Evolutionary conservation across 2,888 invertebrate genomes (phyloP).

Genomic region (Rosalia funebris): DNA sequence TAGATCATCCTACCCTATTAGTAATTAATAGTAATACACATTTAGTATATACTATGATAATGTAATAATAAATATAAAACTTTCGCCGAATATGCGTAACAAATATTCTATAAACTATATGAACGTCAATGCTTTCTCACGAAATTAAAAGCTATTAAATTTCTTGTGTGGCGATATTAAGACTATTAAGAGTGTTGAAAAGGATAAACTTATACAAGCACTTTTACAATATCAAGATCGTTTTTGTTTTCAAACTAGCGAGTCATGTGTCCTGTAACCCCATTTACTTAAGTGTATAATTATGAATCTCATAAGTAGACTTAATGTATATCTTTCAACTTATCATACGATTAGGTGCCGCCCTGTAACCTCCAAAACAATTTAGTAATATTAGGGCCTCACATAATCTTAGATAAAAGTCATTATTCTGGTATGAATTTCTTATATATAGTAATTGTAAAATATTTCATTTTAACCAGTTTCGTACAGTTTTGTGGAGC

Average conservation of each 20-base stretch:
- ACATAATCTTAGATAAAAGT: no score
- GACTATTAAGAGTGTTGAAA: neutral
- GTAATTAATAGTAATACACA: neutral
- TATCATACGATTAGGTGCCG: no score
- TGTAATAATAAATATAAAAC: neutral
- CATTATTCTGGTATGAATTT: no score
- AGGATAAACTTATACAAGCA: conserved; percentile 1
- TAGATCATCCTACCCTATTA: conserved; percentile 8
- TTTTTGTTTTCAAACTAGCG: conserved; percentile 9
- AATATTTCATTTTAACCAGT: no score
- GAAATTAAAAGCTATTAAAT: neutral
- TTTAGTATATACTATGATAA: neutral
- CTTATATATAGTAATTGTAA: no score
- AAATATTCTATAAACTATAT: conserved; percentile 5
- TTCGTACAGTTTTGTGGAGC: no score
- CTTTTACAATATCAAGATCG: conserved; percentile 3
- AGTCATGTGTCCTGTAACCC: no score
- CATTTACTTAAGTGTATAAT: no score
- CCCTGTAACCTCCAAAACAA: no score
- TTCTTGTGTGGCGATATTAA: neutral
- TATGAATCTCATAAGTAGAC: no score
- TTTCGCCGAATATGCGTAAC: neutral
- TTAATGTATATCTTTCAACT: no score
- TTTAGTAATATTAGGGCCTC: no score
- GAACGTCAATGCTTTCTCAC: neutral